Base-by-base conservation (phyloP, 2,888 invertebrate genomes). In the Laothoe populi region DNA sequence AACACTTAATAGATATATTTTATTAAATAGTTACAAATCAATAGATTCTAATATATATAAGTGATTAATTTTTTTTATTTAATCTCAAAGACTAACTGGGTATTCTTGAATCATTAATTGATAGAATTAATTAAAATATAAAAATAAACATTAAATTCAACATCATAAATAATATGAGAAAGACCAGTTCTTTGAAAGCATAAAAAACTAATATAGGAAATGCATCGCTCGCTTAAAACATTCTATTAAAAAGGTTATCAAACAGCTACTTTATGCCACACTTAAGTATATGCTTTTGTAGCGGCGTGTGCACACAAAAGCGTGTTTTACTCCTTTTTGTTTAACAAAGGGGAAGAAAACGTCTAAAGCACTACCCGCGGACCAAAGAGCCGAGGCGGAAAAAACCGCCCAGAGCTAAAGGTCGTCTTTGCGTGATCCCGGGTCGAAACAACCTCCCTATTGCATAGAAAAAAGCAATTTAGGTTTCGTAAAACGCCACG, bases 401-500 rank as follows among this genome's bases (percentile, higher is more conserved):
- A 70, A 73, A 77, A 82, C 72, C 75, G 82, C 84, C 83, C 66
- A 65, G 64, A 81, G 86, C 84, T 70, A 81, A 81, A 83, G 83
- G 83, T 84, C 78, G 79, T 74, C 81, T 86, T 81, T 82, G 79
- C 82, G 78, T 79, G 75, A 82, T 81, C 78, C 78, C 71, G 65
- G 74, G 70, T 63, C 57, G 61, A 70, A 71, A 67, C 73, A 66
- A 63, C 38, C 70, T 67, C 66, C 64, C 72, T 74, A 76, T 77
- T 76, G 76, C 71, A 75, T 64, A 76, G 67, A 75, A 77, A 80
- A 84, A 83, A 82, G 77, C 77, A 83, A 82, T 83, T 82, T 81
- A 78, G 76, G 74, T 74, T 70, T 67, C 61, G 70, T 78, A 78
- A 73, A 68, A 74, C 65, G 66, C 66, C 42, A 64, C 73, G 74